These are phyloP conservation scores for Sternarchorhynchus goeldii DNA, from an alignment of 2,797 vertebrate species.

Conservation along the genomic window DNA sequence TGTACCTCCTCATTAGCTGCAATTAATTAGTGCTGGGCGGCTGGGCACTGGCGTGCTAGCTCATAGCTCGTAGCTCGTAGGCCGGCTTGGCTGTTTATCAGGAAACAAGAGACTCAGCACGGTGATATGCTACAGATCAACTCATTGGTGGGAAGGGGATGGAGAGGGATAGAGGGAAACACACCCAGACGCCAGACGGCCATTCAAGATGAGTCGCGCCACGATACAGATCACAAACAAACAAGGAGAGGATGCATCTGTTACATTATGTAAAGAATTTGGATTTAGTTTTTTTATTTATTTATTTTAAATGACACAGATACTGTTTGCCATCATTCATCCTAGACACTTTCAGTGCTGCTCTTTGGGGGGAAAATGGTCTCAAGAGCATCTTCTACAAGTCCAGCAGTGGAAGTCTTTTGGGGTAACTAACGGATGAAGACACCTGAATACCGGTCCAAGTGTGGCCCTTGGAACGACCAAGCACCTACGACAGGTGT, in stretches of 20 bases:
- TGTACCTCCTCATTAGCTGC: conserved; percentile 58
- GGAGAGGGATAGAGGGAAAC: conserved; percentile 12
- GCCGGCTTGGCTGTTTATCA: conserved; percentile 46
- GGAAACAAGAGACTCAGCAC: conserved; percentile 37
- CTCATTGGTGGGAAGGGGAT: conserved; percentile 19
- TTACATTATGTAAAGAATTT: conserved; percentile 7
- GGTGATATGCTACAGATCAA: conserved; percentile 29
- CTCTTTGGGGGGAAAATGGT: too few relatives aligned
- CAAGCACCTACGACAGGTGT: too few relatives aligned
- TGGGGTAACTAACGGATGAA: too few relatives aligned
- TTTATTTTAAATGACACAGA: neutral
- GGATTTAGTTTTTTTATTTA: neutral
- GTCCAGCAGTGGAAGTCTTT: neutral
- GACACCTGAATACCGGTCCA: too few relatives aligned
- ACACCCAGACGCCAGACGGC: conserved; percentile 28
- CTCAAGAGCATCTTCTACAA: too few relatives aligned
- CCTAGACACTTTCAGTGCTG: neutral
- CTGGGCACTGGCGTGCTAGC: conserved; percentile 39
- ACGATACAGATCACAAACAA: conserved; percentile 40
- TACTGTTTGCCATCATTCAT: neutral
- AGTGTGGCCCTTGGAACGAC: too few relatives aligned
- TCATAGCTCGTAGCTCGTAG: neutral
- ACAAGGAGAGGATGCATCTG: conserved; percentile 18
- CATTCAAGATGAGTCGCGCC: conserved; percentile 16
- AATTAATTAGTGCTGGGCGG: conserved; percentile 56